phyloP scores from a whole-genome alignment of 2,113 vertebrate species.

The Gymnocephalus cernua region DNA sequence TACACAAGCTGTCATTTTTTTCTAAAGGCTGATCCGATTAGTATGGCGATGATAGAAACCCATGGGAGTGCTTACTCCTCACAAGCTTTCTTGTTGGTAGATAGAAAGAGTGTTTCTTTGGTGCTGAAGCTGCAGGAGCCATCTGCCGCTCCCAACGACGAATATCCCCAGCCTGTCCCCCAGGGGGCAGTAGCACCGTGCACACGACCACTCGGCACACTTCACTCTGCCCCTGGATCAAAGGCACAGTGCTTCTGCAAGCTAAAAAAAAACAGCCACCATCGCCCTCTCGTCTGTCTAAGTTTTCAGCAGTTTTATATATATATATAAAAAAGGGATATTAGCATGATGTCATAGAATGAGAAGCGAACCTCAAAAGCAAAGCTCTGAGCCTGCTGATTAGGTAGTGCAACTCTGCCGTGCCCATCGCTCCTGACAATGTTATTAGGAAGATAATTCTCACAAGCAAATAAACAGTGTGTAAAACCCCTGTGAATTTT shows the following conservation, averaged over 20 bases:
- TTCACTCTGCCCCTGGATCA: conserved; percentile 56
- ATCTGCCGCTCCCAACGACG: conserved; percentile 60
- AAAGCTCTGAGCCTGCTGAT: conserved; percentile 40
- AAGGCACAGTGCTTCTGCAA: conserved; percentile 51
- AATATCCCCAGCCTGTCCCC: conserved; percentile 56
- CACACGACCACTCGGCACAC: conserved; percentile 26
- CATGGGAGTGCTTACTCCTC: conserved; percentile 67
- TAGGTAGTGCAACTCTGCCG: conserved; percentile 3
- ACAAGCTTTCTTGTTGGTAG: conserved; percentile 62
- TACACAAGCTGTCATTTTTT: conserved; percentile 56
- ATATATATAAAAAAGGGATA: conserved; percentile 33
- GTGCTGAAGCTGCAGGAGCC: conserved; percentile 64
- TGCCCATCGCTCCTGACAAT: conserved; percentile 37
- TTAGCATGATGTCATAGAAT: conserved; percentile 65
- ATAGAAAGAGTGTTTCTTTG: conserved; percentile 64
- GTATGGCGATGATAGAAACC: conserved; percentile 72
- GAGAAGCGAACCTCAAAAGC: conserved; percentile 48
- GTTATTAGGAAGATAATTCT: conserved; percentile 63
- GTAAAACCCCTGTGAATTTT: conserved; percentile 48
- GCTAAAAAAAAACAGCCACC: conserved; percentile 28
- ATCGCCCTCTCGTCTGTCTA: conserved; percentile 42
- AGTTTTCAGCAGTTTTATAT: conserved; percentile 53
- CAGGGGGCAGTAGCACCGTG: conserved; percentile 82
- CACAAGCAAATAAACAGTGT: conserved; percentile 58
- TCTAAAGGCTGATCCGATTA: conserved; percentile 68